Percentiles rank a stretch among this genome's conserved stretches.
phyloP scores from a whole-genome alignment of 1,140 invertebrate genomes.

The Rhopalosiphum maidis region DNA sequence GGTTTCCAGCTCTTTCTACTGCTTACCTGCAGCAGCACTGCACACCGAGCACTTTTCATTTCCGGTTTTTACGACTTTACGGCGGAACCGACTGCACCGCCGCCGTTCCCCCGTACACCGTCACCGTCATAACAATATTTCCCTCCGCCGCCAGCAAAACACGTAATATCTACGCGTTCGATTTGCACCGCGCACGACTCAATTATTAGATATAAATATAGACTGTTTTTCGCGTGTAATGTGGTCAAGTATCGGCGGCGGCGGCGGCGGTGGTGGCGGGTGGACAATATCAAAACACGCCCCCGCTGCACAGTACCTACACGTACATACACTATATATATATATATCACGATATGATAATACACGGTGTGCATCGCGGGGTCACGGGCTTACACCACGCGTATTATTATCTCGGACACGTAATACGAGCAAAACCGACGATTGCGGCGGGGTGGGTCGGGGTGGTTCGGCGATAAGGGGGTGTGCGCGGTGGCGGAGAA shows the following conservation, averaged over 20 bases:
- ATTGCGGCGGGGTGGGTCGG: neutral
- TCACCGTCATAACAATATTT: neutral
- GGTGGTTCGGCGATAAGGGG: neutral
- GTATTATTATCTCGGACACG: neutral
- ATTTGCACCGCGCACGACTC: neutral
- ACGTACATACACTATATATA: neutral
- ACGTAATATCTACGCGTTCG: neutral
- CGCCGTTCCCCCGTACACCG: neutral
- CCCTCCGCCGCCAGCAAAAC: neutral
- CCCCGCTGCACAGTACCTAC: neutral
- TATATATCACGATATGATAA: too few relatives aligned
- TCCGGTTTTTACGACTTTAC: slow-evolving; percentile 27
- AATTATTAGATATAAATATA: neutral
- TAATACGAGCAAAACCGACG: neutral
- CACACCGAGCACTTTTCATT: neutral
- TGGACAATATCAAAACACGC: neutral
- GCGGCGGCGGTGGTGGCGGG: neutral
- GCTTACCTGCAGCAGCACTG: neutral
- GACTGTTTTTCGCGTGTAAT: neutral
- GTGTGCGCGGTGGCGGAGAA: too few relatives aligned
- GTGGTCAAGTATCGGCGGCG: too few relatives aligned
- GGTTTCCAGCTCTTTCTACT: neutral
- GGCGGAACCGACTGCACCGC: neutral
- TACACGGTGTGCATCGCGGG: too few relatives aligned
- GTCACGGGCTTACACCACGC: neutral